phyloP scores from a whole-genome alignment of 2,113 vertebrate species.

The Upupa epops region DNA sequence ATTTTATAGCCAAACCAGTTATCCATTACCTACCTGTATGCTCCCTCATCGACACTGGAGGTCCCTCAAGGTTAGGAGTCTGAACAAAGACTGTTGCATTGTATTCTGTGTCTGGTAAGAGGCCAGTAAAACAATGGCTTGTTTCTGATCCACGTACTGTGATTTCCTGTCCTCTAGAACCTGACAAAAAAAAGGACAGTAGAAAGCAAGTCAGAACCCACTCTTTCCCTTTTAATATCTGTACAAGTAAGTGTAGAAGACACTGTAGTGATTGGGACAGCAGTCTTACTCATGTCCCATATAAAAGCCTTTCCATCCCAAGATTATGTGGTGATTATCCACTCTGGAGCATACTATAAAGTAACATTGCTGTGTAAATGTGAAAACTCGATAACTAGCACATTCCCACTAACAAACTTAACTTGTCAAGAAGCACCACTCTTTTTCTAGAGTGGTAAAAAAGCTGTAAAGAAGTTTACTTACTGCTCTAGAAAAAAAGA shows the following conservation, averaged over 20 bases:
- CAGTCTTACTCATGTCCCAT: neutral
- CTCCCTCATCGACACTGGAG: slow-evolving; percentile 84
- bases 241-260: neutral
- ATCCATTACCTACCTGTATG: slow-evolving; percentile 80
- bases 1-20: neutral
- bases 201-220: neutral
- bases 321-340: neutral
- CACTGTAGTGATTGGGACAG: neutral
- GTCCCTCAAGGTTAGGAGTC: slow-evolving; percentile 94
- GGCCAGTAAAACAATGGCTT: slow-evolving; percentile 90
- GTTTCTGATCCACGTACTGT: slow-evolving; percentile 90
- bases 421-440: neutral
- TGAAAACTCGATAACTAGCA: neutral
- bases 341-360: neutral
- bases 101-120: slow-evolving; percentile 88
- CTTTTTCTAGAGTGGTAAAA: too few relatives aligned
- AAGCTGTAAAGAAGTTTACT: neutral
- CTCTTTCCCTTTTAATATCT: neutral
- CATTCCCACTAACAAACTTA: neutral
- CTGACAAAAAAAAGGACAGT: slow-evolving; percentile 35
- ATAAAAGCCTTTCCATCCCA: neutral
- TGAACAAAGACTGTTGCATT: slow-evolving; percentile 88
- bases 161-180: slow-evolving; percentile 90
- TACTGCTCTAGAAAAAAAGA: neutral
- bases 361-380: neutral